A percentile compares a stretch with the other conserved stretches of the same genome.
Evolutionary conservation across 2,888 invertebrate genomes (phyloP).

Genomic region (Pyrocoelia pectoralis): DNA sequence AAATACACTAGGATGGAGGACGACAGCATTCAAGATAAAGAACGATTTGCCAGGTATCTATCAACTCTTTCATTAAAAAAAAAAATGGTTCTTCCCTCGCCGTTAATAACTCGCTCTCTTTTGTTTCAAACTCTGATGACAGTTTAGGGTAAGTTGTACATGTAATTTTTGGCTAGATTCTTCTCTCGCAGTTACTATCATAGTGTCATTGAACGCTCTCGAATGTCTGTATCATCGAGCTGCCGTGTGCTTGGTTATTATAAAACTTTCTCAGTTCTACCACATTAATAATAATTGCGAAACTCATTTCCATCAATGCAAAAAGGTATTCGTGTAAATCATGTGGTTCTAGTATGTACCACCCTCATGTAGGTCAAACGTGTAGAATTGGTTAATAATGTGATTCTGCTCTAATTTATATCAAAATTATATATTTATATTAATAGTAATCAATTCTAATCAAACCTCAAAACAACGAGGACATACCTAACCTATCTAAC

Average conservation of each 20-base stretch:
- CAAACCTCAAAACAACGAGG: too few species aligned
- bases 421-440: too few species aligned
- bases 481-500: too few species aligned
- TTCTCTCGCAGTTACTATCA: slow-evolving; percentile 9
- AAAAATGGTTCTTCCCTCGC: neutral
- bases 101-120: neutral
- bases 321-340: too few species aligned
- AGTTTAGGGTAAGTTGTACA: neutral
- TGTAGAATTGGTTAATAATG: too few species aligned
- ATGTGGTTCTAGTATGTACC: too few species aligned
- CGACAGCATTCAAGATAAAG: slow-evolving; percentile 95
- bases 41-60: slow-evolving; percentile 91
- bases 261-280: slow-evolving; percentile 17
- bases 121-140: neutral
- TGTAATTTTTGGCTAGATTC: neutral
- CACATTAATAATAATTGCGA: slow-evolving; percentile 8
- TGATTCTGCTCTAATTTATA: too few species aligned
- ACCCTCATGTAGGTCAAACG: too few species aligned
- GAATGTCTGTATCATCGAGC: slow-evolving; percentile 15
- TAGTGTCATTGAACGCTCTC: slow-evolving; percentile 23
- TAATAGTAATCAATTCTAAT: too few species aligned
- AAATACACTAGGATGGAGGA: slow-evolving; percentile 92
- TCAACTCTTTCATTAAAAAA: slow-evolving; percentile 44
- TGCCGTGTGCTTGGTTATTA: slow-evolving; percentile 21
- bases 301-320: too few species aligned